Percentiles rank a stretch among this genome's conserved stretches.
phyloP scores from a whole-genome alignment of 2,797 vertebrate species.

The Enteromius anoplus region DNA sequence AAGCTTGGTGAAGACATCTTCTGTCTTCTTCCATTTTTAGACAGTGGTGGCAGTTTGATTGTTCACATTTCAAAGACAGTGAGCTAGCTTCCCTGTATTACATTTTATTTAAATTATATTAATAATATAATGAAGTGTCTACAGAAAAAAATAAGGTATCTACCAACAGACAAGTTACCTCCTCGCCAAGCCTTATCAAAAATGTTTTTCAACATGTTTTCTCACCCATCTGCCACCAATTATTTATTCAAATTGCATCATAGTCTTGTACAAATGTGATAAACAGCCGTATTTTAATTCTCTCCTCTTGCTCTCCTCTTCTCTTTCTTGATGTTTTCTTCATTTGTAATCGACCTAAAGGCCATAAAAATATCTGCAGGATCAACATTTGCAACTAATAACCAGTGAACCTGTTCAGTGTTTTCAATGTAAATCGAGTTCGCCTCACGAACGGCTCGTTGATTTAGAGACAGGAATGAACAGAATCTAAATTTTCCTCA shows the following conservation, averaged over 20 bases:
- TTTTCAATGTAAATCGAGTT: constrained; percentile 27
- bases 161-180: background rate
- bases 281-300: constrained; percentile 66
- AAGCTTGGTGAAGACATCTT: constrained; percentile 62
- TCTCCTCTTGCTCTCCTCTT: background rate
- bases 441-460: background rate
- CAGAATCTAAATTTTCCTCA: constrained; percentile 14
- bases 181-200: background rate
- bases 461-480: constrained; percentile 16
- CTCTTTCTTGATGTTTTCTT: background rate
- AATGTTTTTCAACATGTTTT: background rate
- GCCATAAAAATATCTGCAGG: constrained; percentile 12
- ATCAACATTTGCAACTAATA: constrained; percentile 39
- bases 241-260: background rate
- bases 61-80: constrained; percentile 57
- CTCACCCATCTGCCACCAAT: background rate
- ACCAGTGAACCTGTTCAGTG: constrained; percentile 19
- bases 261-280: constrained; percentile 63
- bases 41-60: constrained; percentile 52
- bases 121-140: background rate
- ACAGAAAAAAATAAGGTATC: background rate
- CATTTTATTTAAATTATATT: background rate
- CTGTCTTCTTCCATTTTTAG: constrained; percentile 55
- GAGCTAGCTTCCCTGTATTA: background rate
- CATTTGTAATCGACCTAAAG: background rate